These are phyloP conservation scores for Sarcoramphus papa DNA, from an alignment of 2,797 vertebrate genomes.

Conservation along the genomic window DNA sequence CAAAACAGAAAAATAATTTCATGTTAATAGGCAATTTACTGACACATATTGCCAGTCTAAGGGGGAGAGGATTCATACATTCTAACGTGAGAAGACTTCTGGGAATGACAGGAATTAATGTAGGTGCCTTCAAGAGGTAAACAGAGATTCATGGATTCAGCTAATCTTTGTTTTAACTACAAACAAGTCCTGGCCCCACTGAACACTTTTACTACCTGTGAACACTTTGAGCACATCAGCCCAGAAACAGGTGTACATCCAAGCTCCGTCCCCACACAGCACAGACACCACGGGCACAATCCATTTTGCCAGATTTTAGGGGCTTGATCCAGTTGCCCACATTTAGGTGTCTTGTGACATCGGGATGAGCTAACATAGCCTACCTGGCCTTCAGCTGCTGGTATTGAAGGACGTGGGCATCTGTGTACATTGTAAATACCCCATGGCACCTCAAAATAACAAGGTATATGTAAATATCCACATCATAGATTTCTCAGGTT, in stretches of 20 bases:
- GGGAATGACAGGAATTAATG: not conserved
- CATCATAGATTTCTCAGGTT: not conserved
- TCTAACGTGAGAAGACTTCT: not conserved
- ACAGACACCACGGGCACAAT: not conserved
- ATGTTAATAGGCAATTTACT: not conserved
- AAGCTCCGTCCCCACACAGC: not conserved
- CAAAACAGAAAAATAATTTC: not conserved
- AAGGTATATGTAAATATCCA: not conserved
- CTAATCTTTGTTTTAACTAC: not conserved
- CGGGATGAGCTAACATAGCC: not conserved
- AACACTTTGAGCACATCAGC: not conserved
- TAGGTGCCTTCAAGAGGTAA: not conserved
- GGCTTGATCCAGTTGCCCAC: not conserved
- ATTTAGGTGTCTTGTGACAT: not conserved
- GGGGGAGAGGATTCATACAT: not conserved
- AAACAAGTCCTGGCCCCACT: not conserved
- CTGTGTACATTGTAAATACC: not conserved
- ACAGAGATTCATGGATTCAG: not conserved
- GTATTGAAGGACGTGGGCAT: not conserved
- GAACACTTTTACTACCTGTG: not conserved
- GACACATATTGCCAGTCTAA: not conserved
- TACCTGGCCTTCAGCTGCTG: not conserved
- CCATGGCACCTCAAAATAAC: not conserved
- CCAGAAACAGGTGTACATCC: not conserved
- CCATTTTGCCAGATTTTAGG: not conserved